Evolutionary conservation across 2,888 invertebrate genomes (phyloP).

Genomic region (Siphlonurus alternatus): DNA sequence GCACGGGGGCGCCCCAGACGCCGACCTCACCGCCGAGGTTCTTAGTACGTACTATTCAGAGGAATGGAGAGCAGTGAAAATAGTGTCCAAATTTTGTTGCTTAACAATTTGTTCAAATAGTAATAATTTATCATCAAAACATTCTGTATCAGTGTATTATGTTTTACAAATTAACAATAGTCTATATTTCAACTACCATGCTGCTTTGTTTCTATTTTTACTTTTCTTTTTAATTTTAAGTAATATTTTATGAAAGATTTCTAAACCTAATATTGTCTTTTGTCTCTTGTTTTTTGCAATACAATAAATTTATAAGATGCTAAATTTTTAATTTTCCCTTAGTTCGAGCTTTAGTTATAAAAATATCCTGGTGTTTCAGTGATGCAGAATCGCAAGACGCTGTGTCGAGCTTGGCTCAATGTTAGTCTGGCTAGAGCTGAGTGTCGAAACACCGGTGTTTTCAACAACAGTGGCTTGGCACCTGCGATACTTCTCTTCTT

Average conservation of each 20-base stretch:
- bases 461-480: slow-evolving; percentile 37
- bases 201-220: background rate
- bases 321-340: too few species aligned
- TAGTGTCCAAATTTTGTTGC: too few species aligned
- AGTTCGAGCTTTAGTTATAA: too few species aligned
- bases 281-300: too few species aligned
- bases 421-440: slow-evolving; percentile 20
- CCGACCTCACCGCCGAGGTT: slow-evolving; percentile 6
- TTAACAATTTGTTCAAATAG: too few species aligned
- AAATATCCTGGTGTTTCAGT: slow-evolving; percentile 21
- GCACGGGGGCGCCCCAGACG: slow-evolving; percentile 27
- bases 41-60: background rate
- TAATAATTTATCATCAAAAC: too few species aligned
- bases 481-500: slow-evolving; percentile 44
- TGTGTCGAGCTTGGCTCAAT: slow-evolving; percentile 27
- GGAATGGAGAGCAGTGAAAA: too few species aligned
- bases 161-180: too few species aligned
- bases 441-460: slow-evolving; percentile 26
- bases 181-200: background rate
- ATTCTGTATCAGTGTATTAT: background rate
- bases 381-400: slow-evolving; percentile 34
- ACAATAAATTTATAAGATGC: too few species aligned
- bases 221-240: too few species aligned
- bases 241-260: too few species aligned
- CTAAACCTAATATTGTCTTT: too few species aligned